Evolutionary conservation across 2,113 vertebrate genomes (phyloP).

Genomic region (Silurus glanis): DNA sequence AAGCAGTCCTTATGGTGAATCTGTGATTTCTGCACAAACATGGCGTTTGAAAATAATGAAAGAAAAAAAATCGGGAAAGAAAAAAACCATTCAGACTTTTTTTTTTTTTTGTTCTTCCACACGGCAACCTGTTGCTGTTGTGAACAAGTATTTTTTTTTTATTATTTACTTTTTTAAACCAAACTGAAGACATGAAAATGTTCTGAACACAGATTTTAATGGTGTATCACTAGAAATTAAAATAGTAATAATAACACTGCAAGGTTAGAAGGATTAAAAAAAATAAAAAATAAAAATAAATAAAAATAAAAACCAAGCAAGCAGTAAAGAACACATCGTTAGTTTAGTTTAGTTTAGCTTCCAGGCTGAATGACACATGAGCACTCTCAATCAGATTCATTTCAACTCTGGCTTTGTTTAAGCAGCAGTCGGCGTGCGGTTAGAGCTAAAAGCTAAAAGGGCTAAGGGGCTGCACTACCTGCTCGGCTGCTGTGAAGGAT

Average conservation of each 20-base stretch:
- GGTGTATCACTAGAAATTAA: slow-evolving; percentile 12
- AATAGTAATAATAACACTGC: background rate
- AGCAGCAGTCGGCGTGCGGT: background rate
- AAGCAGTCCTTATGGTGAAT: slow-evolving; percentile 99
- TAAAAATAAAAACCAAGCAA: background rate
- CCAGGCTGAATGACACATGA: background rate
- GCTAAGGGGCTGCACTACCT: slow-evolving; percentile 40
- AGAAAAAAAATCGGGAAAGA: slow-evolving; percentile 76
- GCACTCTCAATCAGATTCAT: background rate
- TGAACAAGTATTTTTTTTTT: slow-evolving; percentile 30
- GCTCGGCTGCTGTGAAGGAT: slow-evolving; percentile 43
- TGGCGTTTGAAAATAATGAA: slow-evolving; percentile 89
- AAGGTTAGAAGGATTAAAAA: slow-evolving; percentile 11
- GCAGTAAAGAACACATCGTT: background rate
- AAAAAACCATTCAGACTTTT: slow-evolving; percentile 60
- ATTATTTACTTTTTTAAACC: slow-evolving; percentile 3
- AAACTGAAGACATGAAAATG: background rate
- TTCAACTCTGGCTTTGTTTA: slow-evolving; percentile 36
- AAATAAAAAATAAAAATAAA: no score
- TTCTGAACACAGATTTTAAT: slow-evolving; percentile 18
- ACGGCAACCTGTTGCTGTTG: slow-evolving; percentile 75
- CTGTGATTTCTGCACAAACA: slow-evolving; percentile 96
- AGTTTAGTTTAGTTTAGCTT: background rate
- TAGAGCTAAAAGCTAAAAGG: slow-evolving; percentile 15
- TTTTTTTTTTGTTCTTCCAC: slow-evolving; percentile 26